Evolutionary conservation across 2,113 vertebrate genomes (phyloP), one percentile per base, ranked within the genome.

Genomic region (Scopus umbretta): DNA sequence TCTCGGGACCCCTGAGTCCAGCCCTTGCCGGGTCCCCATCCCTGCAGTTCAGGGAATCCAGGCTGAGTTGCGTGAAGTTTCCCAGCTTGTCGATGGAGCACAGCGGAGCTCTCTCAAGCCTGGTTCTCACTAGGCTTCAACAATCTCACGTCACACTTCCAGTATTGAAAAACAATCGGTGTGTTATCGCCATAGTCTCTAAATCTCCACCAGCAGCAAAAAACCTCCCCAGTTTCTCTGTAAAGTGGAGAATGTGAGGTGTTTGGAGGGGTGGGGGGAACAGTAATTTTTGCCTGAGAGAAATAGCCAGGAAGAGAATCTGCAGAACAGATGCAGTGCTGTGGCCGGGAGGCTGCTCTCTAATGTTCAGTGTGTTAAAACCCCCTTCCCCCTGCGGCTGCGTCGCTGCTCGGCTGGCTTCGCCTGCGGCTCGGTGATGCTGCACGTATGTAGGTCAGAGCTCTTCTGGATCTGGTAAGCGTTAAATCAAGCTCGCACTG

Each of bases 371-470:
- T 1, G 4, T 1, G 4, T 27, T 49, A 36, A 43, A 26, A n/a
- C 16, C 42, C 80, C 47, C 70, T 52, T 67, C 49, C 68, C 81
- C 73, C 83, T 25, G 32, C 0, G 4, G 90, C 94, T 2, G 23
- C 1, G 0, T 29, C 8, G 15, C 58, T 56, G 49, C 75, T 80
- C 36, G 23, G 34, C 76, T 76, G 76, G 53, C 88, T 85, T 78
- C 1, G 4, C 88, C 90, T 2, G 6, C 85, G 74, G 93, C 83
- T 76, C 49, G 7, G 75, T 38, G 86, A 66, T 75, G 93, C 93
- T 92, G 81, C 5, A 1, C 27, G 29, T 73, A 95, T 92, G 92
- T 96, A 97, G 96, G 96, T 96, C 95, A 96, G 59, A 66, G 92
- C 94, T 62, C 85, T 82, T 85, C 85, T 58, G 93, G 74, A 53